These are phyloP conservation scores for Penaeus chinensis DNA, from an alignment of 1,140 invertebrate species.

Conservation along the genomic window DNA sequence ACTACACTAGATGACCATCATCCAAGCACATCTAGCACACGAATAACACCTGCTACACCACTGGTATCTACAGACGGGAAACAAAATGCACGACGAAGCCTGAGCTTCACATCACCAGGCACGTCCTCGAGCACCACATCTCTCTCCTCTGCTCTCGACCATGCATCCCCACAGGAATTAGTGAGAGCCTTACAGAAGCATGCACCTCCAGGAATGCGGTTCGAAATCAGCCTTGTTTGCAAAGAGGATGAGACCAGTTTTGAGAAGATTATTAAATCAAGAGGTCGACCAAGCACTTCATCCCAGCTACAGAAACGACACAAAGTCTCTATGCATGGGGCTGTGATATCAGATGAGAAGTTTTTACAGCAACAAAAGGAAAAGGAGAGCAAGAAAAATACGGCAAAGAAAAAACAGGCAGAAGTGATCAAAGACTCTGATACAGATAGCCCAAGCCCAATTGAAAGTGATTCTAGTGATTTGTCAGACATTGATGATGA, in stretches of 20 bases:
- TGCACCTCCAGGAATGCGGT: conserved; percentile 36
- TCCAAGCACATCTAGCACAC: too few relatives aligned
- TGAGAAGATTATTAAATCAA: conserved; percentile 20
- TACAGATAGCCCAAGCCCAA: too few relatives aligned
- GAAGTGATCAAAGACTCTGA: too few relatives aligned
- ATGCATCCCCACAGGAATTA: not conserved
- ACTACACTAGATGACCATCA: too few relatives aligned
- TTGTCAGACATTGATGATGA: too few relatives aligned
- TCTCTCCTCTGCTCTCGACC: too few relatives aligned
- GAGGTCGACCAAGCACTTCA: conserved; percentile 32
- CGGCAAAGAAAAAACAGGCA: not conserved
- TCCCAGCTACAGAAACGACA: conserved; percentile 17
- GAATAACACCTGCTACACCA: too few relatives aligned
- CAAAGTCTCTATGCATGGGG: conserved; percentile 40
- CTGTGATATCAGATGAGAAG: conserved; percentile 15
- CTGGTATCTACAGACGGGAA: too few relatives aligned
- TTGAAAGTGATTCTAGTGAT: too few relatives aligned
- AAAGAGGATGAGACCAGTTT: conserved; percentile 28
- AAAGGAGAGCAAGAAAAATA: not conserved
- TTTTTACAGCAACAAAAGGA: conserved; percentile 18
- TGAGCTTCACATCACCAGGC: too few relatives aligned
- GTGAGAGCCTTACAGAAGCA: conserved; percentile 17
- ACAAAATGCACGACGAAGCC: too few relatives aligned
- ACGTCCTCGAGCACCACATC: too few relatives aligned
- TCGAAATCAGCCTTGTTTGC: conserved; percentile 5